These are phyloP conservation scores for Apolygus lucorum DNA, from an alignment of 1,140 invertebrate species.

Conservation along the genomic window DNA sequence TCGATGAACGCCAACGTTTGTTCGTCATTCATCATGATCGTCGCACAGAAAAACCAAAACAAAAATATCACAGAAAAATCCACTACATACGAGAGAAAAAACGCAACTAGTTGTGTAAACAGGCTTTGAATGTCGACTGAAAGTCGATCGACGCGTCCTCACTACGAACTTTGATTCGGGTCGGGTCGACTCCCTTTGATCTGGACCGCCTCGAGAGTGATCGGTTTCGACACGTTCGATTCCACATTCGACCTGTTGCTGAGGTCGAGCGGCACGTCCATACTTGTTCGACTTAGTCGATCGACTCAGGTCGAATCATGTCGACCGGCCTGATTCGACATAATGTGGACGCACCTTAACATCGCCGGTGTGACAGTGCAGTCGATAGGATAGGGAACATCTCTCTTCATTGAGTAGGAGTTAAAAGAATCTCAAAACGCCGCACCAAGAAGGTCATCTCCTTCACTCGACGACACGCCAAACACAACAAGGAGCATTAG, in stretches of 20 bases:
- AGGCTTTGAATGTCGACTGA: background rate
- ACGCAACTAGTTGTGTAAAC: too few species aligned
- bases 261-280: conserved; percentile 22
- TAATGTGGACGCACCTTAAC: conserved; percentile 4
- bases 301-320: background rate
- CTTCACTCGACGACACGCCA: too few species aligned
- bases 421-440: too few species aligned
- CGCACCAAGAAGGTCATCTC: too few species aligned
- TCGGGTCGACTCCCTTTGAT: conserved; percentile 26
- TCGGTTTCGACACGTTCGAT: conserved; percentile 26
- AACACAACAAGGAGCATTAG: too few species aligned
- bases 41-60: background rate
- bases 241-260: conserved; percentile 5
- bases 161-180: conserved; percentile 12
- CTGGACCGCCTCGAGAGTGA: conserved; percentile 25
- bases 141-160: background rate
- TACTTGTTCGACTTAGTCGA: conserved; percentile 24
- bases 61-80: background rate
- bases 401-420: too few species aligned
- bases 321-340: background rate
- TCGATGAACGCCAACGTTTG: background rate
- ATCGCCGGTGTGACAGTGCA: too few species aligned
- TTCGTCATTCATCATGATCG: background rate
- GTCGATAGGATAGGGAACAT: too few species aligned
- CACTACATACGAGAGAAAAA: too few species aligned